Conservation (phyloP, 2,888 invertebrate genomes). For the Calliphora vomitoria region DNA sequence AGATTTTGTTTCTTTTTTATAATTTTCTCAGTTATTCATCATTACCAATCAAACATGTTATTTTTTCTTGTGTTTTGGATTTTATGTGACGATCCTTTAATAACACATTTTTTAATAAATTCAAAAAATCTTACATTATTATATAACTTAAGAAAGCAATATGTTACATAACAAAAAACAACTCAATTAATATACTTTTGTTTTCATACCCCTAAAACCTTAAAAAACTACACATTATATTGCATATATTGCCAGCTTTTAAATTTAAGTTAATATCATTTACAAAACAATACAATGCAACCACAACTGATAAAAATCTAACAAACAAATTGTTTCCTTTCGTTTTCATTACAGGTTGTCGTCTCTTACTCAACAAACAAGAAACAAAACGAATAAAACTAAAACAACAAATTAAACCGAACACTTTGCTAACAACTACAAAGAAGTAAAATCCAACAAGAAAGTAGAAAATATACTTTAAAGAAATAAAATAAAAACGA, state of each 20-base stretch:
- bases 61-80: too few species aligned
- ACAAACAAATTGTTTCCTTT: constrained; percentile 51
- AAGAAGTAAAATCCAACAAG: neutral
- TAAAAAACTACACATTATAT: neutral
- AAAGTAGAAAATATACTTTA: neutral
- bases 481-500: constrained; percentile 49
- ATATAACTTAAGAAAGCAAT: too few species aligned
- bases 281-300: neutral
- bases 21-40: too few species aligned
- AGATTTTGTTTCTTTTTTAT: too few species aligned
- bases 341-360: constrained; percentile 58
- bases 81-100: too few species aligned
- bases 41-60: too few species aligned
- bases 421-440: constrained; percentile 16
- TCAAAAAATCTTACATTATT: too few species aligned
- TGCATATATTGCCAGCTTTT: neutral
- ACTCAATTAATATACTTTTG: neutral
- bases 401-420: constrained; percentile 23
- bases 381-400: constrained; percentile 19
- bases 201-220: neutral
- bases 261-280: constrained; percentile 16
- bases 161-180: constrained; percentile 5
- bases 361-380: constrained; percentile 7
- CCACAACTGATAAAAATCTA: constrained; percentile 45
- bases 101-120: too few species aligned